A percentile compares a stretch with the other conserved stretches of the same genome.
These are phyloP conservation scores for Parascotia fuliginaria DNA, from an alignment of 2,888 invertebrate species.

Conservation along the genomic window DNA sequence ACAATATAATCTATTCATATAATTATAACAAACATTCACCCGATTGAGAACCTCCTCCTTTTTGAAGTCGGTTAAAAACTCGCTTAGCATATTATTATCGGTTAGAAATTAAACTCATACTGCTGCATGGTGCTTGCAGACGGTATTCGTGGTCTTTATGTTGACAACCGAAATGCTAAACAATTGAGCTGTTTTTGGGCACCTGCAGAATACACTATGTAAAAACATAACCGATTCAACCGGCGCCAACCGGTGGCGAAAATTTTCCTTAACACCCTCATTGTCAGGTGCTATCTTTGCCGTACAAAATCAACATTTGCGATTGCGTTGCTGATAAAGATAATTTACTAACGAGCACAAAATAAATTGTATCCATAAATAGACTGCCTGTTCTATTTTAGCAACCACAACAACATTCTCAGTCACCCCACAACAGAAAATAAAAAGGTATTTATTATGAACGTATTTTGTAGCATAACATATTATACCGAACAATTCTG, in stretches of 20 bases:
- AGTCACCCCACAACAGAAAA: constrained; percentile 10
- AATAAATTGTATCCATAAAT: not conserved
- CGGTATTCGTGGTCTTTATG: too few relatives aligned
- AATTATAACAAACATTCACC: too few relatives aligned
- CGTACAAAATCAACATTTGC: not conserved
- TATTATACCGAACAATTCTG: constrained; percentile 50
- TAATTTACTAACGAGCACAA: not conserved
- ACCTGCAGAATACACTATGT: too few relatives aligned
- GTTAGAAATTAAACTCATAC: too few relatives aligned
- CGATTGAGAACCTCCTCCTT: too few relatives aligned
- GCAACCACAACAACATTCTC: not conserved
- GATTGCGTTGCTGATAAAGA: not conserved
- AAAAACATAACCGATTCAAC: not conserved
- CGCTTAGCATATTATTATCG: too few relatives aligned
- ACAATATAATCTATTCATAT: too few relatives aligned
- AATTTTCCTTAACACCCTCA: not conserved
- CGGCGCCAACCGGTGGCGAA: too few relatives aligned
- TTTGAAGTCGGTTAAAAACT: too few relatives aligned
- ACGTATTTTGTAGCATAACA: constrained; percentile 46
- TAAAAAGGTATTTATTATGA: constrained; percentile 41
- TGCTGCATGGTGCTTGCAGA: too few relatives aligned
- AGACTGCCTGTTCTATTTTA: not conserved
- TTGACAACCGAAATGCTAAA: too few relatives aligned
- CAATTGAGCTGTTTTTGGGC: too few relatives aligned
- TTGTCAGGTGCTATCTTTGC: not conserved